Evolutionary conservation across 2,888 invertebrate genomes (phyloP).

Genomic region (Lepidochitona cinerea): DNA sequence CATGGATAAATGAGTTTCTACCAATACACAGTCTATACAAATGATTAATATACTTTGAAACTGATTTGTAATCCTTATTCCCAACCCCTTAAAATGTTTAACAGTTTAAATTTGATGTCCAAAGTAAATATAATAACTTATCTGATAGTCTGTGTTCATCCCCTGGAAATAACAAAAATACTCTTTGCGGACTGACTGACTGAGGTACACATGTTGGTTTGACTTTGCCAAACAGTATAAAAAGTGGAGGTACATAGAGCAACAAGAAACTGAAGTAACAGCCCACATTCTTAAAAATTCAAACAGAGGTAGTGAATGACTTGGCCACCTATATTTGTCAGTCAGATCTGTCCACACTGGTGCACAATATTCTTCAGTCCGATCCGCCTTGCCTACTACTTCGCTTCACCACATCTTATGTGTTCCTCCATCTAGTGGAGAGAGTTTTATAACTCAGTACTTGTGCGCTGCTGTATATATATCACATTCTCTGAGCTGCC

Average conservation of each 20-base stretch:
- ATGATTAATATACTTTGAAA: not conserved
- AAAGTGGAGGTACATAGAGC: not conserved
- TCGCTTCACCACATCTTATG: too few relatives aligned
- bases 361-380: too few relatives aligned
- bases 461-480: too few relatives aligned
- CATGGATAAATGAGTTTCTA: constrained; percentile 3
- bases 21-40: not conserved
- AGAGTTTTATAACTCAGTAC: too few relatives aligned
- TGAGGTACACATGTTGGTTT: constrained; percentile 7
- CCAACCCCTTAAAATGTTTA: not conserved
- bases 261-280: not conserved
- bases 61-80: not conserved
- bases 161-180: constrained; percentile 1
- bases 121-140: constrained; percentile 3
- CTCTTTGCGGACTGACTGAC: not conserved
- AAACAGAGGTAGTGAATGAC: constrained; percentile 2
- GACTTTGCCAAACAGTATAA: constrained; percentile 5
- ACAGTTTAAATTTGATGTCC: not conserved
- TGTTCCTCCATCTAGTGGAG: too few relatives aligned
- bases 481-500: too few relatives aligned
- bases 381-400: not conserved
- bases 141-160: not conserved
- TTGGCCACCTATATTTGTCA: not conserved
- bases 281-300: not conserved
- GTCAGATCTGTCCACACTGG: too few relatives aligned